A percentile compares a stretch with the other conserved stretches of the same genome.
phyloP scores from a whole-genome alignment of 2,888 invertebrate genomes.

The Drosophila neotestacea region DNA sequence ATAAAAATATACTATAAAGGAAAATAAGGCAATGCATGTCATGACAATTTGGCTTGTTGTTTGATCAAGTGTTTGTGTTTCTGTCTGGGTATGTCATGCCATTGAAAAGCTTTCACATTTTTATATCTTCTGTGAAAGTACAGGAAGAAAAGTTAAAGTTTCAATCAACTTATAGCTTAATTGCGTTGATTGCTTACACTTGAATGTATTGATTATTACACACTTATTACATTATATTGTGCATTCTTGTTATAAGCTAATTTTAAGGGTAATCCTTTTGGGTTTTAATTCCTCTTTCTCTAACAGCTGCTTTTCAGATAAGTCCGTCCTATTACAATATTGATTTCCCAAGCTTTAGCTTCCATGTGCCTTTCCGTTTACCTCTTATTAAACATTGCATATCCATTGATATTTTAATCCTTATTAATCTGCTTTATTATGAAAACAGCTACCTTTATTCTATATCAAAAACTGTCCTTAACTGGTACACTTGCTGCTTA shows the following conservation, averaged over 20 bases:
- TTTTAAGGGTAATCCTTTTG: too few relatives aligned
- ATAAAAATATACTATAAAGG: slow-evolving; percentile 10
- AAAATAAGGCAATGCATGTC: background rate
- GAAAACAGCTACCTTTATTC: background rate
- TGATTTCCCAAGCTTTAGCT: too few relatives aligned
- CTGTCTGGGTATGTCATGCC: background rate
- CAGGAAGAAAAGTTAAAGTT: background rate
- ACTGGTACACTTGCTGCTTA: background rate
- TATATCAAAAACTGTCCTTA: background rate
- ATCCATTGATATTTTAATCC: background rate
- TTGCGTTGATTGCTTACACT: background rate
- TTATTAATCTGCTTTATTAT: background rate
- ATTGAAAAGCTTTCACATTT: background rate
- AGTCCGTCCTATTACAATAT: too few relatives aligned
- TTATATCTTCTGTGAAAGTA: too few relatives aligned
- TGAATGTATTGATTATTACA: too few relatives aligned
- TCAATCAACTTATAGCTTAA: background rate
- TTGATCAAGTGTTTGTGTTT: slow-evolving; percentile 17
- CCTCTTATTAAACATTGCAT: background rate
- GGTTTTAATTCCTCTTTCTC: too few relatives aligned
- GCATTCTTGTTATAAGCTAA: too few relatives aligned
- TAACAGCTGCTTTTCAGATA: too few relatives aligned
- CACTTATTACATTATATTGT: too few relatives aligned
- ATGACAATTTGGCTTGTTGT: slow-evolving; percentile 1
- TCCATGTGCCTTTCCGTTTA: background rate